These are phyloP conservation scores for Brevipalpus yothersi DNA, from an alignment of 1,140 invertebrate species.

Conservation along the genomic window DNA sequence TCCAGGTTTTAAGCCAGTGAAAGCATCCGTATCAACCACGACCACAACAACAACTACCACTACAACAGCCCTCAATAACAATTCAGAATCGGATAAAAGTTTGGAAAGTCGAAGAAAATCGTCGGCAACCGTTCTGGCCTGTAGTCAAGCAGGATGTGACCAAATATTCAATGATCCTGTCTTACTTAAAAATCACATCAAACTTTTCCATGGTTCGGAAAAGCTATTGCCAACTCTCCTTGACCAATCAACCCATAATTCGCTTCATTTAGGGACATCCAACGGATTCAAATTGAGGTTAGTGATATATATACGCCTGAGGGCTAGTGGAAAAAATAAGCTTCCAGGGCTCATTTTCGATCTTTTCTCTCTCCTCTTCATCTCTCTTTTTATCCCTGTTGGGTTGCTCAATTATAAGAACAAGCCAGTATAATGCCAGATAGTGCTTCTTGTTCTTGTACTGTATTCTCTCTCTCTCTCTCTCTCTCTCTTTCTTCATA, in stretches of 20 bases:
- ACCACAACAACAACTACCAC: background rate
- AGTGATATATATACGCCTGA: no score
- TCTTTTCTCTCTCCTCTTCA: background rate
- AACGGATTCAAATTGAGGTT: no score
- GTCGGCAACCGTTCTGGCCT: background rate
- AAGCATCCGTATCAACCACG: background rate
- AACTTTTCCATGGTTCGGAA: background rate
- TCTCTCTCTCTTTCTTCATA: background rate
- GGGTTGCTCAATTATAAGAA: no score
- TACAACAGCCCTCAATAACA: background rate
- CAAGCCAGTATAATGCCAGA: no score
- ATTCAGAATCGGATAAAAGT: background rate
- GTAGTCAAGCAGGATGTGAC: background rate
- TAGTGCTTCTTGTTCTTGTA: background rate
- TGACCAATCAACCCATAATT: no score
- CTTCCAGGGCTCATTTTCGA: background rate
- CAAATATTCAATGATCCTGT: background rate
- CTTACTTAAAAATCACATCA: background rate
- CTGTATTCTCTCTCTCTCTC: background rate
- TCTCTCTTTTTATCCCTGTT: background rate
- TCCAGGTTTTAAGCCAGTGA: background rate
- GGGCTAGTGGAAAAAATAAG: no score
- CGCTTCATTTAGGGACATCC: no score
- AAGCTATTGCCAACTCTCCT: no score
- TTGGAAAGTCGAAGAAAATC: background rate